Evolutionary conservation across 1,140 invertebrate species (phyloP).

Genomic region (Drosophila lacertosa): DNA sequence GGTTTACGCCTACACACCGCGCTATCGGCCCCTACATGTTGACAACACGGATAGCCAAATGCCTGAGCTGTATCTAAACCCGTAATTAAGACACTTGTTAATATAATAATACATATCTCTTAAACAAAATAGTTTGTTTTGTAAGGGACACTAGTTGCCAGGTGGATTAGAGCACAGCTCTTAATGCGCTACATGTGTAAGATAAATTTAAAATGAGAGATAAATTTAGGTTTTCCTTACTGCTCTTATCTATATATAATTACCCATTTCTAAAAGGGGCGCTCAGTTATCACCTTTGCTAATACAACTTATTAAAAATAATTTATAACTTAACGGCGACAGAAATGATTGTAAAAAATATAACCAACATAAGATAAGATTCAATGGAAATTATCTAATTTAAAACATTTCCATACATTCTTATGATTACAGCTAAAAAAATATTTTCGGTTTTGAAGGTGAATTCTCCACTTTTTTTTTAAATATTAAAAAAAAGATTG

Average conservation of each 20-base stretch:
- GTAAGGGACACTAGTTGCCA: background rate
- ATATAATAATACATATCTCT: background rate
- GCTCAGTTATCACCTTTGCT: constrained; percentile 7
- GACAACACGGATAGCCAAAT: background rate
- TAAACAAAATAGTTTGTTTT: too few relatives aligned
- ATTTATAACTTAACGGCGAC: constrained; percentile 19
- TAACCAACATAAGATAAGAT: constrained; percentile 26
- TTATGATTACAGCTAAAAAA: too few relatives aligned
- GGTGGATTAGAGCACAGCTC: constrained; percentile 7
- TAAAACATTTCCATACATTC: background rate
- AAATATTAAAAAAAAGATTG: too few relatives aligned
- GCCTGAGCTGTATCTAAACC: constrained; percentile 2
- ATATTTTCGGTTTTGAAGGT: too few relatives aligned
- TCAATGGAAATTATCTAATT: constrained; percentile 1
- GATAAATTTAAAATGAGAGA: background rate
- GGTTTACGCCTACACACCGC: constrained; percentile 17
- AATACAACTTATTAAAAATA: constrained; percentile 31
- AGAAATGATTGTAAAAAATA: constrained; percentile 6
- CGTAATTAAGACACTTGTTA: background rate
- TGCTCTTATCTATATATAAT: constrained; percentile 14
- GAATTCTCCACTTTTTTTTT: too few relatives aligned
- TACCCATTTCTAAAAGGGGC: background rate
- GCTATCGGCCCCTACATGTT: background rate
- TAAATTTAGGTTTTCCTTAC: constrained; percentile 16
- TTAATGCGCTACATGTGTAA: constrained; percentile 1